Evolutionary conservation across 2,113 vertebrate genomes (phyloP), one percentile per base, ranked within the genome.

Genomic region (Thamnaconus septentrionalis): DNA sequence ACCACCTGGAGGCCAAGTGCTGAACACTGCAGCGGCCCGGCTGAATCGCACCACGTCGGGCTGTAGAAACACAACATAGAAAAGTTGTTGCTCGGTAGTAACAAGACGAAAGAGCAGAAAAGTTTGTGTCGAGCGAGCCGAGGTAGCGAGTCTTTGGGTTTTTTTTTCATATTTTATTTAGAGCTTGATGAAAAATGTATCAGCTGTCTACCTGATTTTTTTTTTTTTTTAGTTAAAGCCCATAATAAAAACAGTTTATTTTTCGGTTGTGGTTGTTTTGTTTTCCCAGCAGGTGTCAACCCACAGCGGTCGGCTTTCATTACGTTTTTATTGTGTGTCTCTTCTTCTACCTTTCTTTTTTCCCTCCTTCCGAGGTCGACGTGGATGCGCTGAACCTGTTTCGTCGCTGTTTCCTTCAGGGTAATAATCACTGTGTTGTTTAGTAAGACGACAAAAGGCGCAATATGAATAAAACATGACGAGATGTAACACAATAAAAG

Each of bases 341-440:
- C 68, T 65, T 31, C 18, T 31, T 31, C 18, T 31, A 31, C 18
- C 18, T 31, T 31, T 31, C 18, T 2, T 31, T 31, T 31, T 31
- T 31, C 18, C 18, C 18, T 31, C 18, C 18, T 31, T 31, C 18
- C 2, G 18, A 31, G 18, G 18, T 31, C 18, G 18, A 31, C 18
- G 18, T 31, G 18, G 18, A 31, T 31, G 18, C 18, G 2, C 18
- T 31, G 10, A 59, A 51, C 45, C 18, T 31, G 18, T 31, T 31
- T 31, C 18, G 45, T 7, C 12, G 66, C 49, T 56, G 47, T 66
- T 65, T 69, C 18, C 64, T 51, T 18, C n/a, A 49, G 79, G 71
- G 73, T 75, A 75, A 75, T 79, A 70, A 73, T 78, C 40, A 18
- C 54, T 54, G 56, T 64, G 47, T 44, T 77, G 72, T 68, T 57